These are phyloP conservation scores for Sinella curviseta DNA, from an alignment of 1,140 invertebrate species.

Conservation along the genomic window DNA sequence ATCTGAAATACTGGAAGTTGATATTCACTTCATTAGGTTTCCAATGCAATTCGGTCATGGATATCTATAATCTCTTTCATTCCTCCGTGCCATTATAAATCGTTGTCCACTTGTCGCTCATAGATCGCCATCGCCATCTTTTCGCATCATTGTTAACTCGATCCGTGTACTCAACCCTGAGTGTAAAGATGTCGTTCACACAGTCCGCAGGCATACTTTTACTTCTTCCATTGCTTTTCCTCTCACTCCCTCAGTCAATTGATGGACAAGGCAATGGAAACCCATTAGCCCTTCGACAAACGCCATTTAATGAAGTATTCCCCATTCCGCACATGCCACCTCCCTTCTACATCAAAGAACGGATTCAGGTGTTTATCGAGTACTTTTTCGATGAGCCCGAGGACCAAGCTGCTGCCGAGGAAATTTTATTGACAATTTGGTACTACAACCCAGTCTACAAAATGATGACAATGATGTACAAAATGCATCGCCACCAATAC, in stretches of 20 bases:
- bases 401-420: neutral
- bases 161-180: no score
- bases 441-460: neutral
- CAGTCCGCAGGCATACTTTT: no score
- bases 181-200: no score
- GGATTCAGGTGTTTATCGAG: neutral
- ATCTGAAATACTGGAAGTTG: no score
- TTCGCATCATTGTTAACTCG: no score
- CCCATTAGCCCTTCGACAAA: neutral
- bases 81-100: no score
- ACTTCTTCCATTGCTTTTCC: neutral
- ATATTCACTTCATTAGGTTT: no score
- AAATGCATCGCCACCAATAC: neutral
- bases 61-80: no score
- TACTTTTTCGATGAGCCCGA: neutral
- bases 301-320: neutral
- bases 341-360: neutral
- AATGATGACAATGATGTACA: neutral
- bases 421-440: neutral
- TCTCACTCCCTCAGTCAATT: neutral
- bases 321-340: neutral
- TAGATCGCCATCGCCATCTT: no score
- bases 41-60: no score
- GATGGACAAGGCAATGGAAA: neutral
- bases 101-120: no score